phyloP scores from a whole-genome alignment of 2,797 vertebrate species.

The Adelosebastes latens region DNA sequence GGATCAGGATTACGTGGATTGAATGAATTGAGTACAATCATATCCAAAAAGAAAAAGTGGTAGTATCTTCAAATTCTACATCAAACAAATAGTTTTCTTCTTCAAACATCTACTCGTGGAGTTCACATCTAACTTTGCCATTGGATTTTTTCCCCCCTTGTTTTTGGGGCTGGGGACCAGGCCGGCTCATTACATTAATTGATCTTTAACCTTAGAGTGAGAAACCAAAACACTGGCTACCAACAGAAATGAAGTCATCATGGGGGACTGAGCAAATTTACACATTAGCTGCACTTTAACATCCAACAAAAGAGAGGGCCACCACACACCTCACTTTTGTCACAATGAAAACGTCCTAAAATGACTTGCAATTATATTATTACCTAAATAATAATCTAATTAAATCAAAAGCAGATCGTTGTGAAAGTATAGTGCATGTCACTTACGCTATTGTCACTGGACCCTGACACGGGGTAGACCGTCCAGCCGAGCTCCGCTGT shows the following conservation, averaged over 20 bases:
- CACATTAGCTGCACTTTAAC: conserved; percentile 39
- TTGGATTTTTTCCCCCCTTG: neutral
- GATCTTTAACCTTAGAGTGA: conserved; percentile 71
- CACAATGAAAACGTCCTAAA: neutral
- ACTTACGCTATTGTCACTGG: conserved; percentile 89
- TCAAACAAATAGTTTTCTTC: neutral
- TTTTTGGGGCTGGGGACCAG: neutral
- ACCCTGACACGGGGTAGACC: conserved; percentile 93
- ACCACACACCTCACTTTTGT: conserved; percentile 8
- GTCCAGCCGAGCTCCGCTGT: conserved; percentile 99
- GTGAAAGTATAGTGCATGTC: neutral
- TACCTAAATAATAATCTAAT: conserved; percentile 10
- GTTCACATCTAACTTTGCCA: neutral
- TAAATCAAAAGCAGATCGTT: neutral
- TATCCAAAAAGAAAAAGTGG: neutral
- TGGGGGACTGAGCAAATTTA: conserved; percentile 45
- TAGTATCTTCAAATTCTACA: neutral
- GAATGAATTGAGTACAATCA: too few relatives aligned
- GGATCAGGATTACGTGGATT: too few relatives aligned
- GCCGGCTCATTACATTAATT: conserved; percentile 36
- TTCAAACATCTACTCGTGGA: neutral
- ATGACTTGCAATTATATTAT: neutral
- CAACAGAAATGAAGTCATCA: conserved; percentile 34
- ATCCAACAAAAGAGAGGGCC: conserved; percentile 24
- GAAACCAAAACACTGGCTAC: conserved; percentile 66